Evolutionary conservation across 2,113 vertebrate genomes (phyloP).

Genomic region (Electrona antarctica): DNA sequence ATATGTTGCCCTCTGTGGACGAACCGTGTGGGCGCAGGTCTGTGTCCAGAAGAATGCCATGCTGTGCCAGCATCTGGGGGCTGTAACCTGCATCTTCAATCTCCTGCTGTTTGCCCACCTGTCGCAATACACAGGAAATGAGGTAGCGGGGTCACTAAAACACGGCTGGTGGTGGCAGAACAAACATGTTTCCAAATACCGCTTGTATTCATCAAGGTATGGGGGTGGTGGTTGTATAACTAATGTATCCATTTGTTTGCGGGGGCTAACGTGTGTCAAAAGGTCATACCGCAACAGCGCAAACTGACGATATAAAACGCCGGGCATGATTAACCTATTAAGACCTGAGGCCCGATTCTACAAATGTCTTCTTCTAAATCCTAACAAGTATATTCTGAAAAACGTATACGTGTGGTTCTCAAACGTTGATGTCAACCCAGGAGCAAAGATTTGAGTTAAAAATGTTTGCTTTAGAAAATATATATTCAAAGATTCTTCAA

Average conservation of each 20-base stretch:
- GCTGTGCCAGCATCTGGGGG: constrained; percentile 75
- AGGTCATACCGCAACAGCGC: too few species aligned
- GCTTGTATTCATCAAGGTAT: neutral
- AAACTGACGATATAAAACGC: too few species aligned
- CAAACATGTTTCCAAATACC: neutral
- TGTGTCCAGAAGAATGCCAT: constrained; percentile 91
- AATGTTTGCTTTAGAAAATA: too few species aligned
- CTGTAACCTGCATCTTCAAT: constrained; percentile 82
- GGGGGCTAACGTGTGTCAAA: neutral
- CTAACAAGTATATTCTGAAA: too few species aligned
- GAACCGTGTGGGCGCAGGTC: constrained; percentile 11
- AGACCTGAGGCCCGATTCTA: too few species aligned
- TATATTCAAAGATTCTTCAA: too few species aligned
- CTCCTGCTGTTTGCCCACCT: constrained; percentile 83
- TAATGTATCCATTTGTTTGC: neutral
- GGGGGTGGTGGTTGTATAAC: neutral
- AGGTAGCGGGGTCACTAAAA: neutral
- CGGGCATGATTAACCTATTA: too few species aligned
- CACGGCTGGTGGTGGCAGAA: neutral
- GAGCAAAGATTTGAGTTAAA: too few species aligned
- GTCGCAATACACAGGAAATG: constrained; percentile 30
- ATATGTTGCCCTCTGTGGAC: neutral
- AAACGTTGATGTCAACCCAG: too few species aligned
- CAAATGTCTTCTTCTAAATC: too few species aligned
- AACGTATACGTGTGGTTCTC: too few species aligned